A percentile compares a stretch with the other conserved stretches of the same genome.
These are phyloP conservation scores for Pandemis cinnamomeana DNA, from an alignment of 2,888 invertebrate species.

Conservation along the genomic window DNA sequence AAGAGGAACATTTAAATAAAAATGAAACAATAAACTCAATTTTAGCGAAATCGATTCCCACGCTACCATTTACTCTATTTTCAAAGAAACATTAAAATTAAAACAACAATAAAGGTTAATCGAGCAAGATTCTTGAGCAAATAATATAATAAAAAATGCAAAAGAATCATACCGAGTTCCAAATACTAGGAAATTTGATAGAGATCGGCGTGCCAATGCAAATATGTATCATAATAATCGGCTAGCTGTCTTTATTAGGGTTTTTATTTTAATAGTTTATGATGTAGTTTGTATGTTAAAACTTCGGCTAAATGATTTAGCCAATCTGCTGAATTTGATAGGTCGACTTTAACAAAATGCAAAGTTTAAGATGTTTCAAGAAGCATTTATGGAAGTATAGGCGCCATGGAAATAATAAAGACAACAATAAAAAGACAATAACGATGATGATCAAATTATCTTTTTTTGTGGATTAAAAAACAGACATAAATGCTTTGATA, in stretches of 20 bases:
- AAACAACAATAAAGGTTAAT: constrained; percentile 13
- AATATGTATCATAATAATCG: constrained; percentile 13
- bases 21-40: background rate
- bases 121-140: constrained; percentile 14
- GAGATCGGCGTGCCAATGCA: constrained; percentile 22
- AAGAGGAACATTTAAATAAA: background rate
- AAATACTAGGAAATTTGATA: constrained; percentile 28
- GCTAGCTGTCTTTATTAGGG: constrained; percentile 11
- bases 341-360: background rate
- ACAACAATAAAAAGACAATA: background rate
- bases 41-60: constrained; percentile 9
- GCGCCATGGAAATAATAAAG: background rate
- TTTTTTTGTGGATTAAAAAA: background rate
- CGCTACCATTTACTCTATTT: constrained; percentile 1
- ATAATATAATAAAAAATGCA: constrained; percentile 9
- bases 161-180: constrained; percentile 14
- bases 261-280: constrained; percentile 17
- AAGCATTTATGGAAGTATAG: background rate
- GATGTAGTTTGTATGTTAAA: constrained; percentile 24
- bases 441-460: background rate
- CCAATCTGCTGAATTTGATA: constrained; percentile 1
- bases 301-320: background rate
- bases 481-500: too few species aligned
- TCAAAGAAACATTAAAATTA: constrained; percentile 15
- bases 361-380: background rate